Evolutionary conservation across 2,797 vertebrate species (phyloP).

Genomic region (Cyprinodon diabolis): DNA sequence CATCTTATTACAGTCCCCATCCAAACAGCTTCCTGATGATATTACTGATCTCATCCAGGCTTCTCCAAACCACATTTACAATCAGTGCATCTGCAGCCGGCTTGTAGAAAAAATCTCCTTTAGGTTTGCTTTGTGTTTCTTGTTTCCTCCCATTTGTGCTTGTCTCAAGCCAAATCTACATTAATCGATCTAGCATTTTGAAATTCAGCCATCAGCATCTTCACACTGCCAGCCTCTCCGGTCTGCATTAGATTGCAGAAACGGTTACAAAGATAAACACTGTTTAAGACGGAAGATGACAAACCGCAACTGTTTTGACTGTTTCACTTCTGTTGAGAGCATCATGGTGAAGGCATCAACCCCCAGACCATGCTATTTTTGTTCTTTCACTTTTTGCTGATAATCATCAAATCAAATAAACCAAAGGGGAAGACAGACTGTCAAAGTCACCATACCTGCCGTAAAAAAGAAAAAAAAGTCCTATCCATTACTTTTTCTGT

Average conservation of each 20-base stretch:
- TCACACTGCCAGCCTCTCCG: not conserved
- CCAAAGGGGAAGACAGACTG: not conserved
- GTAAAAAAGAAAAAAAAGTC: not conserved
- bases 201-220: not conserved
- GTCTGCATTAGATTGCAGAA: not conserved
- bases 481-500: not conserved
- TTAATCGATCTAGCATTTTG: not conserved
- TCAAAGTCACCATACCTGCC: not conserved
- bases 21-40: conserved; percentile 29
- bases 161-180: not conserved
- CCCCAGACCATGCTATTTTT: not conserved
- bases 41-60: conserved; percentile 16
- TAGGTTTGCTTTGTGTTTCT: not conserved
- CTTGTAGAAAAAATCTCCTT: not conserved
- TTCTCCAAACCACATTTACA: not conserved
- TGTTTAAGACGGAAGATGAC: not conserved
- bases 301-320: not conserved
- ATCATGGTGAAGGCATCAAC: not conserved
- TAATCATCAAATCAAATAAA: not conserved
- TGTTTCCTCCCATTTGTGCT: not conserved
- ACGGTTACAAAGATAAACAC: not conserved
- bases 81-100: not conserved
- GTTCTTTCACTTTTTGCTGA: not conserved
- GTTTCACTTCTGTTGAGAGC: not conserved
- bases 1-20: conserved; percentile 4